These are phyloP conservation scores for Nycticorax nycticorax DNA, from an alignment of 2,113 vertebrate species.

Conservation along the genomic window DNA sequence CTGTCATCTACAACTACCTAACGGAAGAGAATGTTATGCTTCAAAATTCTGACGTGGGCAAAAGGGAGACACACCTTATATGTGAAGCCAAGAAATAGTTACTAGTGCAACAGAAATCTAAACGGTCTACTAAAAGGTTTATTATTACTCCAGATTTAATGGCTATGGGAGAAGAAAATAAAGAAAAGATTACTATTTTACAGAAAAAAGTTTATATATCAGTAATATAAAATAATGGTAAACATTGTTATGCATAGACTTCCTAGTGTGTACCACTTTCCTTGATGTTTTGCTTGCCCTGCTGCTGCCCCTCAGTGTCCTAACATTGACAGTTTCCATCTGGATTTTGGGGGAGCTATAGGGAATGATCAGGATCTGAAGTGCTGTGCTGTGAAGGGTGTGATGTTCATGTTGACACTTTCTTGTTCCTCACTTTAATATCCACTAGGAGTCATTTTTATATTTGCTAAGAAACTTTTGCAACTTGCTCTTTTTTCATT, in stretches of 20 bases:
- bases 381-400: neutral
- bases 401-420: neutral
- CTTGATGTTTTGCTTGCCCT: neutral
- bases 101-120: neutral
- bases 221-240: neutral
- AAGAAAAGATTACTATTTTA: neutral
- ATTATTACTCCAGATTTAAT: neutral
- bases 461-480: neutral
- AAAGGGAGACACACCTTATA: neutral
- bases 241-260: neutral
- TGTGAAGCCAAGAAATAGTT: neutral
- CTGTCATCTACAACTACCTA: neutral
- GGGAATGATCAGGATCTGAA: neutral
- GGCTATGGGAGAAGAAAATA: neutral
- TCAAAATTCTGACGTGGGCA: neutral
- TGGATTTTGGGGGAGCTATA: neutral
- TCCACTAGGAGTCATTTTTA: neutral
- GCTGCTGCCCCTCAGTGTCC: neutral
- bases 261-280: neutral
- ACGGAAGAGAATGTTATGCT: neutral
- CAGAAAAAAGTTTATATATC: neutral
- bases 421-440: neutral
- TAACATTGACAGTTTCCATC: neutral
- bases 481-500: neutral
- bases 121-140: neutral